Evolutionary conservation across 2,888 invertebrate species (phyloP).

Genomic region (Drosophila mercatorum): DNA sequence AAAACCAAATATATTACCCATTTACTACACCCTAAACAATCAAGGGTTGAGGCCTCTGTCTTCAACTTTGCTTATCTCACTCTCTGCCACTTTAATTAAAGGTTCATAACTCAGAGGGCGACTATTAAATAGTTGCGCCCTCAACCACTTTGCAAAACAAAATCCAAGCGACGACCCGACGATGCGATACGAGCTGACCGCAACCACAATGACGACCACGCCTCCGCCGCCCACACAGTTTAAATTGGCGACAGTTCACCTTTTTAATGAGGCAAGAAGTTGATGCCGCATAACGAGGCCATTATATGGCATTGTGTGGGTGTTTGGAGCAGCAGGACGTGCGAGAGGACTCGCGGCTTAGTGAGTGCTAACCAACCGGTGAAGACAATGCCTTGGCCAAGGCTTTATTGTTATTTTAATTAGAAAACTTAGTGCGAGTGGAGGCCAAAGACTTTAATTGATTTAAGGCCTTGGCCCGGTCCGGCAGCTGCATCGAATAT

Average conservation of each 20-base stretch:
- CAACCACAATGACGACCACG: conserved; percentile 52
- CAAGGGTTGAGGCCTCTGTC: background rate
- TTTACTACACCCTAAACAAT: background rate
- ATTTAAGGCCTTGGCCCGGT: conserved; percentile 24
- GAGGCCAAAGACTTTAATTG: conserved; percentile 43
- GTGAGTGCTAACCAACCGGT: conserved; percentile 43
- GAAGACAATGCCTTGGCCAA: conserved; percentile 47
- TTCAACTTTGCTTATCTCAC: background rate
- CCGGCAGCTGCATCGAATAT: conserved; percentile 33
- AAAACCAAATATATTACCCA: background rate
- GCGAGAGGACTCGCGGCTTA: conserved; percentile 33
- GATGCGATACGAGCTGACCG: conserved; percentile 9
- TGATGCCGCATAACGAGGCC: conserved; percentile 75
- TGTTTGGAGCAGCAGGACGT: conserved; percentile 3
- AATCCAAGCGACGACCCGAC: conserved; percentile 20
- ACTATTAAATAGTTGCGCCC: conserved; percentile 44
- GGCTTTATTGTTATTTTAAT: conserved; percentile 78
- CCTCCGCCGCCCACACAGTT: conserved; percentile 10
- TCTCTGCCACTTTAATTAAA: conserved; percentile 31
- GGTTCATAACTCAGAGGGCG: conserved; percentile 33
- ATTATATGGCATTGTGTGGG: conserved; percentile 65
- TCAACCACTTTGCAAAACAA: conserved; percentile 39
- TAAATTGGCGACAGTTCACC: conserved; percentile 55
- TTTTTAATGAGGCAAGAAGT: conserved; percentile 78
- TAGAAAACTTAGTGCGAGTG: conserved; percentile 73